A percentile compares a stretch with the other conserved stretches of the same genome.
phyloP scores from a whole-genome alignment of 1,140 invertebrate species.

The Delia radicum region DNA sequence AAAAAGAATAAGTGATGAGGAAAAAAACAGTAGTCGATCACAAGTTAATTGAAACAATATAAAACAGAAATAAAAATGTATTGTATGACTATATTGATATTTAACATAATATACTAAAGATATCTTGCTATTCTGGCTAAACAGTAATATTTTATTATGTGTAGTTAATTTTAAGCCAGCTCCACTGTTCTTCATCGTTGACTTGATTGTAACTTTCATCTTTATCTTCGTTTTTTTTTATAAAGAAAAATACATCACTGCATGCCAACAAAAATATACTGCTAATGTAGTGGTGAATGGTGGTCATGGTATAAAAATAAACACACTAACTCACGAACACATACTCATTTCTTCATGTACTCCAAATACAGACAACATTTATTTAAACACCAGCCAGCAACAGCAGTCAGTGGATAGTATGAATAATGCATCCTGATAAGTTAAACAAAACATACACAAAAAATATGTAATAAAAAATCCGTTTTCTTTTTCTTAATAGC shows the following conservation, averaged over 20 bases:
- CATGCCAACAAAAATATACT: not conserved
- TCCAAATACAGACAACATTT: not conserved
- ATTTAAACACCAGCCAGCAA: not conserved
- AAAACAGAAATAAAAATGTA: too few relatives aligned
- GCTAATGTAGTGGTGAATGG: not conserved
- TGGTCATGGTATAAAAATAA: not conserved
- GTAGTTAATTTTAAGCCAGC: too few relatives aligned
- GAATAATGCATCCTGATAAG: constrained; percentile 1
- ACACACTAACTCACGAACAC: not conserved
- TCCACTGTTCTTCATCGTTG: not conserved
- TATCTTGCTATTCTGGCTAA: too few relatives aligned
- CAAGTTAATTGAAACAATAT: too few relatives aligned
- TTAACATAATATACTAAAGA: too few relatives aligned
- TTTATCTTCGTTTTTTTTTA: not conserved
- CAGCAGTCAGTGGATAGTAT: not conserved
- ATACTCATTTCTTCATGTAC: not conserved
- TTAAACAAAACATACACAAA: not conserved
- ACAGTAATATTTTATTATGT: too few relatives aligned
- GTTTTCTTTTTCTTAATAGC: not conserved
- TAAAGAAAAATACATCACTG: not conserved
- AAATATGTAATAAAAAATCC: not conserved
- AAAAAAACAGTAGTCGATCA: too few relatives aligned
- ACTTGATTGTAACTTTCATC: not conserved
- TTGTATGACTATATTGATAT: too few relatives aligned
- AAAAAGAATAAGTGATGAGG: too few relatives aligned